Evolutionary conservation across 2,888 invertebrate species (phyloP), one percentile per base, ranked within the genome.

Genomic region (Lasius fuliginosus): DNA sequence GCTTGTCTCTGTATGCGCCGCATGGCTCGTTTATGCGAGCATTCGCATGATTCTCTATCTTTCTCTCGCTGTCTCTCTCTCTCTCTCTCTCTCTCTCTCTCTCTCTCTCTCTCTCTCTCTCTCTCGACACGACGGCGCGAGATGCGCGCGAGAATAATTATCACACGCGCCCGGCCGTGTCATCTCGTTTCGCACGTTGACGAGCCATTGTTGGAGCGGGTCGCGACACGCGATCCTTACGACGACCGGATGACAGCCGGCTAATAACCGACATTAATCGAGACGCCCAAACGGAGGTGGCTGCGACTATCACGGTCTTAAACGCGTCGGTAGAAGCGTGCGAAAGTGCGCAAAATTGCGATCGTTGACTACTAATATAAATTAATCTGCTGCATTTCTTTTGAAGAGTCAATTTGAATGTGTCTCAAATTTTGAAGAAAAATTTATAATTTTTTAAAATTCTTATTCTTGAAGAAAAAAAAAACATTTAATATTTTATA

Each of bases 111-210:
- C 18, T 73, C 18, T 62, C 30, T 74, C 49, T 49, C 46, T 46
- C 15, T 46, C 40, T 23, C 30, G 30, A 12, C 49, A 33, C 30
- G 46, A 9, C 9, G 33, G 11, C 33, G 42, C 74, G 49, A 18
- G 49, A 49, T 18, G 69, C 33, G 86, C 87, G 90, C 87, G 90
- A 86, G 92, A 91, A 92, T 93, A 94, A 94, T 94, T 93, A 93
- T 92, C 91, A 89, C 90, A 91, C 88, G 90, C 92, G 90, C 90
- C 91, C 91, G 90, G 91, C 91, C 89, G 92, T 92, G 92, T 92
- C 92, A 92, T 94, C 92, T 92, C 90, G 91, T 92, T 92, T 93
- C 91, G 90, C 91, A 87, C 91, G 91, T 91, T 92, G 91, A 92
- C 90, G 92, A 90, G 90, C 89, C 89, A 91, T 92, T 92, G 92